Percentiles rank a stretch among this genome's conserved stretches.
These are phyloP conservation scores for Diacarnus erythraeanus DNA, from an alignment of 37 sponge, comb jelly and placozoan species.

Conservation along the genomic window DNA sequence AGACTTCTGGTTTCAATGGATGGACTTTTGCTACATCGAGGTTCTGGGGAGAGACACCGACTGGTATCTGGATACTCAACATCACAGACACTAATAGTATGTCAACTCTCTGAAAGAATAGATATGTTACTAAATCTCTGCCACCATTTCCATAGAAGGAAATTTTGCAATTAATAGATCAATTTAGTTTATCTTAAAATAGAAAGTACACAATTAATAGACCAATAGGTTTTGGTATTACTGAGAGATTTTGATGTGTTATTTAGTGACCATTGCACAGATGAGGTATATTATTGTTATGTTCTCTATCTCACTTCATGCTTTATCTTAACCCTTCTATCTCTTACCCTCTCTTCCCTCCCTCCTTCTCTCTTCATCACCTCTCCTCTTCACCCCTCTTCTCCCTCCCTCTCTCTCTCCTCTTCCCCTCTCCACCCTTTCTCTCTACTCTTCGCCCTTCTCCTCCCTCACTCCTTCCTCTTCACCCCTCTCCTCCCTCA, in stretches of 20 bases:
- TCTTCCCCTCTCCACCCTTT: not conserved
- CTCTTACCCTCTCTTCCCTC: not conserved
- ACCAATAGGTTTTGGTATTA: too few species aligned
- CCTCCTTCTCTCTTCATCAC: not conserved
- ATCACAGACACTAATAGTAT: slow-evolving; percentile 4
- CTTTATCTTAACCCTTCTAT: not conserved
- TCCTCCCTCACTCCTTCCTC: too few species aligned
- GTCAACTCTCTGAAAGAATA: not conserved
- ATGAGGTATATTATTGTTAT: too few species aligned
- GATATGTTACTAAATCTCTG: too few species aligned
- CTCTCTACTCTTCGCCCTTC: not conserved
- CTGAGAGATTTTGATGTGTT: too few species aligned
- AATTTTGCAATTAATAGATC: too few species aligned
- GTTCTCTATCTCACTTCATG: too few species aligned
- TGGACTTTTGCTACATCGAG: slow-evolving; percentile 67
- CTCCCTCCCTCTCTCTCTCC: not conserved
- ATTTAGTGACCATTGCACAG: too few species aligned
- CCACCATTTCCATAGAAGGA: too few species aligned
- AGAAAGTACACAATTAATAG: too few species aligned
- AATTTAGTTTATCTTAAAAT: too few species aligned
- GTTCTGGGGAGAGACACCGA: slow-evolving; percentile 66
- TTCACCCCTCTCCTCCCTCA: too few species aligned
- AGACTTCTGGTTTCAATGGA: slow-evolving; percentile 24
- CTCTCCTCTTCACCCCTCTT: not conserved
- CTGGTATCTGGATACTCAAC: slow-evolving; percentile 17